Conservation (phyloP, 30 jellyfish, hydroid and myxozoan species). For the Morbakka virulenta region DNA sequence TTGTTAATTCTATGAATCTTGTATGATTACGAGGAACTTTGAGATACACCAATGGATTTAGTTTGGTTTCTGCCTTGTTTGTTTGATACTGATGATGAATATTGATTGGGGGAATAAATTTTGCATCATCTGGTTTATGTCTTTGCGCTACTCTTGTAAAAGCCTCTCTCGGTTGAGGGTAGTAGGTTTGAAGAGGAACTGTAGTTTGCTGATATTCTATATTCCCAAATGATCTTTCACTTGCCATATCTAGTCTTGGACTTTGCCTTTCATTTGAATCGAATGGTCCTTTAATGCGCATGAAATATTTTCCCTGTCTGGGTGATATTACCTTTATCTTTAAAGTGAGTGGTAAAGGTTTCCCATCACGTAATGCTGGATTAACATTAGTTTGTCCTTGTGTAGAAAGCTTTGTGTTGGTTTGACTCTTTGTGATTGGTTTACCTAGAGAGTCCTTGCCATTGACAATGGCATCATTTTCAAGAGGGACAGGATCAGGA, state of each 20-base stretch:
- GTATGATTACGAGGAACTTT: constrained; percentile 70
- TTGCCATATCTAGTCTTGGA: constrained; percentile 16
- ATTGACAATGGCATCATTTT: background rate
- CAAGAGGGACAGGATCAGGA: background rate
- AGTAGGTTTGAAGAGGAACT: background rate
- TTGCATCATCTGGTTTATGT: background rate
- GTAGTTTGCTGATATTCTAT: background rate
- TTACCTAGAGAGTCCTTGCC: too few relatives aligned
- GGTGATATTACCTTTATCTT: constrained; percentile 77
- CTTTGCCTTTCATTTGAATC: constrained; percentile 44
- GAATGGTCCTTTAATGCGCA: constrained; percentile 91
- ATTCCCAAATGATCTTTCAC: constrained; percentile 26
- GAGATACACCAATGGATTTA: constrained; percentile 63
- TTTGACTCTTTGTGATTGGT: background rate
- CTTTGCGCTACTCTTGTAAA: background rate
- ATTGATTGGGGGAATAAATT: background rate
- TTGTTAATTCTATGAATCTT: constrained; percentile 70
- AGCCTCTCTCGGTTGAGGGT: background rate
- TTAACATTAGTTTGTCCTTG: background rate
- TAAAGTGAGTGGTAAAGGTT: constrained; percentile 70
- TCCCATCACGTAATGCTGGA: constrained; percentile 47
- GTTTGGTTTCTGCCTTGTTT: background rate
- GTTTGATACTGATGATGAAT: background rate
- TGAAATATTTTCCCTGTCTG: constrained; percentile 74
- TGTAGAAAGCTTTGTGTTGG: background rate